Evolutionary conservation across 2,797 vertebrate species (phyloP).

Genomic region (Argya squamiceps): DNA sequence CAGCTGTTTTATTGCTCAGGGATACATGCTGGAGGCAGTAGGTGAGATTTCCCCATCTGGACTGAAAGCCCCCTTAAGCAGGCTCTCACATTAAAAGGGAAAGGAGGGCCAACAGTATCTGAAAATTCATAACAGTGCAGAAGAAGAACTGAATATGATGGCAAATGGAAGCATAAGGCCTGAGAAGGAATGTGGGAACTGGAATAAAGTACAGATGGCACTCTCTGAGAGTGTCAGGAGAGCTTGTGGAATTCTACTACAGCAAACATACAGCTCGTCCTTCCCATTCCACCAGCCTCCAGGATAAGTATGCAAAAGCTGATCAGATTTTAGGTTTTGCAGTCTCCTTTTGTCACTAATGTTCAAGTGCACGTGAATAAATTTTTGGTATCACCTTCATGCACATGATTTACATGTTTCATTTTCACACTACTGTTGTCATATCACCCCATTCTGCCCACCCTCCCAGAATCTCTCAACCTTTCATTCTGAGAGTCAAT

Average conservation of each 20-base stretch:
- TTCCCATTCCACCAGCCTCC: neutral
- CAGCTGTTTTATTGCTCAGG: neutral
- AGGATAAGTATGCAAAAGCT: neutral
- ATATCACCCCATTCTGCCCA: neutral
- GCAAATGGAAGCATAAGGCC: neutral
- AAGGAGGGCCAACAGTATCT: neutral
- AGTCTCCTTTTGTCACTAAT: neutral
- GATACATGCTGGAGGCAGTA: neutral
- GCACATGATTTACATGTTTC: neutral
- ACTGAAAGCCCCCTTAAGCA: neutral
- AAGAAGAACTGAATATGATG: neutral
- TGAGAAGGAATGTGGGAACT: neutral
- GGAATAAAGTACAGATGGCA: neutral
- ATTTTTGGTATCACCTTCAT: neutral
- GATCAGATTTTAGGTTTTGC: neutral
- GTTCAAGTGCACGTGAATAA: neutral
- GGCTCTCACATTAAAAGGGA: neutral
- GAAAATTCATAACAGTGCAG: neutral
- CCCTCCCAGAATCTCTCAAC: constrained; percentile 59
- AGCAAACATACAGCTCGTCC: neutral
- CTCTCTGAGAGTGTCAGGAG: neutral
- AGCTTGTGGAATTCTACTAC: neutral
- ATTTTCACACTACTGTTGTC: neutral
- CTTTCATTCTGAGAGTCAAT: constrained; percentile 81
- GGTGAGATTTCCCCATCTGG: neutral